Evolutionary conservation across 2,888 invertebrate genomes (phyloP).

Genomic region (Ernsta delagoae): DNA sequence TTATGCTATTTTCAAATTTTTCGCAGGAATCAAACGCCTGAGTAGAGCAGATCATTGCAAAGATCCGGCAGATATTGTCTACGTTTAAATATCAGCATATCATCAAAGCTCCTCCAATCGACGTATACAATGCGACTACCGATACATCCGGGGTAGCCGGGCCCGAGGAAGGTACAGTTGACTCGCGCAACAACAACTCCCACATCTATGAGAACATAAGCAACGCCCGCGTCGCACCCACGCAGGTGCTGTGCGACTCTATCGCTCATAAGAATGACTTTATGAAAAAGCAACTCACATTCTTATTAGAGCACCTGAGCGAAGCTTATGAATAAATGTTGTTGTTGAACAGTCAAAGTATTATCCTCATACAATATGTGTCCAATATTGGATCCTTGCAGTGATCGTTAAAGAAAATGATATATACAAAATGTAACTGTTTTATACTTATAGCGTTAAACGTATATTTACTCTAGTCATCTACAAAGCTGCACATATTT

Average conservation of each 20-base stretch:
- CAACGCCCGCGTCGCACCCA: conserved; percentile 76
- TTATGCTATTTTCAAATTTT: conserved; percentile 75
- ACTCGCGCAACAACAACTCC: conserved; percentile 68
- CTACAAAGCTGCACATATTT: conserved; percentile 80
- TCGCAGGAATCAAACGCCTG: conserved; percentile 94
- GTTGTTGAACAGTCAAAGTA: conserved; percentile 68
- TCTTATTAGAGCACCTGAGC: conserved; percentile 87
- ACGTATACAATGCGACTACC: conserved; percentile 74
- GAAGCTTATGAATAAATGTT: conserved; percentile 86
- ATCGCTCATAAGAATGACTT: conserved; percentile 79
- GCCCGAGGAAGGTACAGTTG: conserved; percentile 72
- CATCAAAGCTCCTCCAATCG: conserved; percentile 78
- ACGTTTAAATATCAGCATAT: conserved; percentile 89
- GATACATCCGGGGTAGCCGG: conserved; percentile 65
- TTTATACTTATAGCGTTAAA: conserved; percentile 78
- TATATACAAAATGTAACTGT: conserved; percentile 75
- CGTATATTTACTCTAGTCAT: conserved; percentile 83
- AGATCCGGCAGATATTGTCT: conserved; percentile 91
- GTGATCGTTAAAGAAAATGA: conserved; percentile 84
- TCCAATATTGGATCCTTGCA: conserved; percentile 83
- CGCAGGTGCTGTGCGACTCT: conserved; percentile 76
- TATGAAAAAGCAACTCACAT: conserved; percentile 84
- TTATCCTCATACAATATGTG: conserved; percentile 79
- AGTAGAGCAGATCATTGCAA: conserved; percentile 94
- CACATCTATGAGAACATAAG: conserved; percentile 67